A percentile compares a stretch with the other conserved stretches of the same genome.
These are phyloP conservation scores for Gryon sp. DNA, from an alignment of 1,140 invertebrate genomes.

Conservation along the genomic window DNA sequence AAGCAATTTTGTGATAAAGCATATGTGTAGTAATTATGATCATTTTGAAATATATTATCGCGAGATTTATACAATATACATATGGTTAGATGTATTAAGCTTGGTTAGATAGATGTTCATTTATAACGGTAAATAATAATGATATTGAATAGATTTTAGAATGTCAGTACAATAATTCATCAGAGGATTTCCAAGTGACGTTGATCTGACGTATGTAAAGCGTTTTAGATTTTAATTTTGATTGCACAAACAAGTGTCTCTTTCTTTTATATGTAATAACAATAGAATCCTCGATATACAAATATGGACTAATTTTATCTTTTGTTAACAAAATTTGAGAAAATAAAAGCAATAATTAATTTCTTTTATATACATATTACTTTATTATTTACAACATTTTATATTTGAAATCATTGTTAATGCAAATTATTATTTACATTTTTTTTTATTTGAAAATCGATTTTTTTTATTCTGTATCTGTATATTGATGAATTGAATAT, in stretches of 20 bases:
- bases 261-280: constrained; percentile 1
- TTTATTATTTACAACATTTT: no score
- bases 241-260: neutral
- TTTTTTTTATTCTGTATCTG: no score
- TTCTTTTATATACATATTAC: no score
- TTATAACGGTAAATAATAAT: neutral
- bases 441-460: no score
- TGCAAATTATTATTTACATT: no score
- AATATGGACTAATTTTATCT: no score
- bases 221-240: constrained; percentile 9
- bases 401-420: no score
- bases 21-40: constrained; percentile 19
- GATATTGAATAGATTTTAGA: neutral
- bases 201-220: constrained; percentile 7
- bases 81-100: no score
- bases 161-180: constrained; percentile 1
- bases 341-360: no score
- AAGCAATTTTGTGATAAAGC: constrained; percentile 5
- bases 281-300: neutral
- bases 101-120: neutral
- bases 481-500: no score
- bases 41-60: neutral
- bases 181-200: constrained; percentile 21
- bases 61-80: neutral
- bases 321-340: no score